Conservation (phyloP, 30 jellyfish, hydroid and myxozoan genomes). For the Cassiopea xamachana region DNA sequence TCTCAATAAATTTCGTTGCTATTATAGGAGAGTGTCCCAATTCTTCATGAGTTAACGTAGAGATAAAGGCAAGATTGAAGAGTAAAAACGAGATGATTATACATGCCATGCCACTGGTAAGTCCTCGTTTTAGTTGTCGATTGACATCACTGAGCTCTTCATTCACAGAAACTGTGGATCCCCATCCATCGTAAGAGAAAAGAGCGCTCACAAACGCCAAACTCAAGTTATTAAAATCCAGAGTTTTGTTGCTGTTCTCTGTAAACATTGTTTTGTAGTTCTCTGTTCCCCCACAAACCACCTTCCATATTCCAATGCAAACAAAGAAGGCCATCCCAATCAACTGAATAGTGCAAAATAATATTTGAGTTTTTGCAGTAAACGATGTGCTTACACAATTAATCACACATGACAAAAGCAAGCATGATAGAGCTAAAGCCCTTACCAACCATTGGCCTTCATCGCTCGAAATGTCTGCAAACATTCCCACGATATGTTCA, state of each 20-base stretch:
- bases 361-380: neutral
- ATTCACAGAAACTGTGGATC: conserved; percentile 11
- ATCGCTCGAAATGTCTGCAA: conserved; percentile 20
- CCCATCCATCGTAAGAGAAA: conserved; percentile 86
- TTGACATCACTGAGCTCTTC: conserved; percentile 68
- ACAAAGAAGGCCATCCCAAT: neutral
- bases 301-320: neutral
- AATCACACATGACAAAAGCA: neutral
- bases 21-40: conserved; percentile 60
- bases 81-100: conserved; percentile 43
- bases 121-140: conserved; percentile 34
- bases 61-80: conserved; percentile 46
- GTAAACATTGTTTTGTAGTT: conserved; percentile 44
- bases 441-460: conserved; percentile 40
- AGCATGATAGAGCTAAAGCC: conserved; percentile 25
- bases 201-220: conserved; percentile 60
- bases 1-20: conserved; percentile 57
- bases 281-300: conserved; percentile 3
- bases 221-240: conserved; percentile 18
- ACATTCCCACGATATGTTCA: conserved; percentile 44
- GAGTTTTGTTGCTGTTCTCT: neutral
- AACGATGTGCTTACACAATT: neutral
- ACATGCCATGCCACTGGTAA: conserved; percentile 54
- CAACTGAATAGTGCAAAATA: neutral
- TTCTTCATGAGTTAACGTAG: conserved; percentile 52